Percentiles rank a stretch among this genome's conserved stretches.
Evolutionary conservation across 2,888 invertebrate genomes (phyloP).

Genomic region (Amiota minor): DNA sequence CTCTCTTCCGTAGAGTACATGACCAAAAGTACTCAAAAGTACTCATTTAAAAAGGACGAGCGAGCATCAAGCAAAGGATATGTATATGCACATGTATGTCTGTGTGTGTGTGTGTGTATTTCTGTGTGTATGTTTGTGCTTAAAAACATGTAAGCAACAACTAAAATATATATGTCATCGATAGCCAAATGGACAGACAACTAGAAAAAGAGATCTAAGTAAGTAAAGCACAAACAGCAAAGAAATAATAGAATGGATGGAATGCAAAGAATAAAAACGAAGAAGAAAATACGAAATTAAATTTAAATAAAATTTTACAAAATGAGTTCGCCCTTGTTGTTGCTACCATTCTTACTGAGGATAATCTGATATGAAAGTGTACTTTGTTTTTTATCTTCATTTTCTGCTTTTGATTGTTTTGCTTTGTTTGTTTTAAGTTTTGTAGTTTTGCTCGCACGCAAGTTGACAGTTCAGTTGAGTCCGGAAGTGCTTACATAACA

Average conservation of each 20-base stretch:
- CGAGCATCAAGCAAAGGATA: background rate
- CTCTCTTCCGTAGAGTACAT: background rate
- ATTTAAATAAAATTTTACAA: slow-evolving; percentile 30
- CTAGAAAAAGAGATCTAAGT: background rate
- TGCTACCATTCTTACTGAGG: background rate
- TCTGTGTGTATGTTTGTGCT: background rate
- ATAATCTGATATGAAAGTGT: slow-evolving; percentile 21
- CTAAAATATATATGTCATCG: slow-evolving; percentile 12
- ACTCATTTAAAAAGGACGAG: background rate
- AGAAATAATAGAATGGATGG: background rate
- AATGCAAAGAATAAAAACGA: background rate
- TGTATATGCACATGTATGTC: background rate
- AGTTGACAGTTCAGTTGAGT: background rate
- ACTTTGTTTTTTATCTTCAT: background rate
- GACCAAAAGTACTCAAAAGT: slow-evolving; percentile 17
- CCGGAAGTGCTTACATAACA: slow-evolving; percentile 33
- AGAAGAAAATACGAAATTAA: background rate
- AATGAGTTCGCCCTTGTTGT: background rate
- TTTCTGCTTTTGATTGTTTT: background rate
- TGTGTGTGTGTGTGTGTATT: background rate
- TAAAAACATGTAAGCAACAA: slow-evolving; percentile 8
- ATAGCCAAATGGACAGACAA: background rate
- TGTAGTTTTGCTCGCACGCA: too few relatives aligned
- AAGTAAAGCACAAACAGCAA: background rate
- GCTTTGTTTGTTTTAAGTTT: background rate